These are phyloP conservation scores for Pomatostomus ruficeps DNA, from an alignment of 2,113 vertebrate species.

Conservation along the genomic window DNA sequence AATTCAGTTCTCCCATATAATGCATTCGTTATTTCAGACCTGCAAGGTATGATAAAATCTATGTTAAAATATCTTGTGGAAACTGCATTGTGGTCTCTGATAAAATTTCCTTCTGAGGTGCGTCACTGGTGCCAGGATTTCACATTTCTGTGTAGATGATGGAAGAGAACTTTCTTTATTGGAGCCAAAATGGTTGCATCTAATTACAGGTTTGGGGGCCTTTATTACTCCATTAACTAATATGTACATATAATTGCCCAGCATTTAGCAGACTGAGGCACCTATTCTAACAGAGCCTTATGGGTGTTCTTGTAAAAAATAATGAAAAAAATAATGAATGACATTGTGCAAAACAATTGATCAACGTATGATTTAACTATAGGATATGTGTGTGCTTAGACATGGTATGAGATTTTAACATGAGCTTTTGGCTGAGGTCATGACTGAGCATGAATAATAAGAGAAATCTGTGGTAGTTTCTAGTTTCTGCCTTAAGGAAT, in stretches of 20 bases:
- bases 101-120: neutral
- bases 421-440: neutral
- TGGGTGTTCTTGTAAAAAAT: constrained; percentile 30
- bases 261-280: constrained; percentile 3
- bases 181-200: neutral
- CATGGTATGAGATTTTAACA: neutral
- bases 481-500: constrained; percentile 15
- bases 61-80: neutral
- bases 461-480: neutral
- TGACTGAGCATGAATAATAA: constrained; percentile 6
- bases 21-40: neutral
- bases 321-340: neutral
- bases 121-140: neutral
- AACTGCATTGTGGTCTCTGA: neutral
- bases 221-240: neutral
- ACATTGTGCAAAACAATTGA: neutral
- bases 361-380: neutral
- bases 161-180: neutral
- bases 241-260: neutral
- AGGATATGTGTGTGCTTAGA: neutral
- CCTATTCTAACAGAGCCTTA: neutral
- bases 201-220: neutral
- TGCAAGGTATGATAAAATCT: neutral
- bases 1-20: neutral
- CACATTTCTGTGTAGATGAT: neutral